Percentiles rank a stretch among this genome's conserved stretches.
Conservation (phyloP, 2,888 invertebrate species). For the Acanthosoma haemorrhoidale region DNA sequence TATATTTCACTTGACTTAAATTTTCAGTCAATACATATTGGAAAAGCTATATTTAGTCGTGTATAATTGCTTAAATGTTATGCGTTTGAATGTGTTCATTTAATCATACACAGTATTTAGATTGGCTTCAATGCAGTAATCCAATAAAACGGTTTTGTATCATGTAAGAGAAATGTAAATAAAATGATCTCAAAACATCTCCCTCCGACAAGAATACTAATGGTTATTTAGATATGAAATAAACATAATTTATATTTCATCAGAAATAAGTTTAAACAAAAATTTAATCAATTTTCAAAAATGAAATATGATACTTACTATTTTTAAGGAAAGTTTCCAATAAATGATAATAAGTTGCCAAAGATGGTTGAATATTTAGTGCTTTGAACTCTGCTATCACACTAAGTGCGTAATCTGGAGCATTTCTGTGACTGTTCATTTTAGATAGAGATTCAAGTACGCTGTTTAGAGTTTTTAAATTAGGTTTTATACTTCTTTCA, state of each 20-base stretch:
- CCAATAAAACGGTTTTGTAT: too few relatives aligned
- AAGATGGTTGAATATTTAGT: slow-evolving; percentile 64
- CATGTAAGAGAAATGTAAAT: too few relatives aligned
- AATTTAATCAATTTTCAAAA: neutral
- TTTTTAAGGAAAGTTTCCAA: slow-evolving; percentile 52
- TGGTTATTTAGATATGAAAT: too few relatives aligned
- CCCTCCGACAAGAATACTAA: too few relatives aligned
- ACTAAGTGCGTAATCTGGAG: slow-evolving; percentile 50
- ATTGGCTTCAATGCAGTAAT: too few relatives aligned
- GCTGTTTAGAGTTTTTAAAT: slow-evolving; percentile 62
- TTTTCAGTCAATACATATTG: too few relatives aligned
- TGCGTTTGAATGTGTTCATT: too few relatives aligned
- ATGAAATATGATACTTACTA: slow-evolving; percentile 13
- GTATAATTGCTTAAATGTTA: too few relatives aligned
- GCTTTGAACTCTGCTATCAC: slow-evolving; percentile 59
- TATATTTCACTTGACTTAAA: too few relatives aligned
- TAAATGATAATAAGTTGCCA: slow-evolving; percentile 69
- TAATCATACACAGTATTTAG: too few relatives aligned
- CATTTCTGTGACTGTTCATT: slow-evolving; percentile 48
- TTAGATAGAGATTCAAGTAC: slow-evolving; percentile 52
- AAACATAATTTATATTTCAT: neutral
- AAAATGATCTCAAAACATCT: too few relatives aligned
- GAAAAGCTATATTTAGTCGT: too few relatives aligned
- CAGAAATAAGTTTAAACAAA: neutral
- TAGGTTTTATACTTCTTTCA: slow-evolving; percentile 56